Evolutionary conservation across 2,797 vertebrate species (phyloP).

Genomic region (Tinamus major): DNA sequence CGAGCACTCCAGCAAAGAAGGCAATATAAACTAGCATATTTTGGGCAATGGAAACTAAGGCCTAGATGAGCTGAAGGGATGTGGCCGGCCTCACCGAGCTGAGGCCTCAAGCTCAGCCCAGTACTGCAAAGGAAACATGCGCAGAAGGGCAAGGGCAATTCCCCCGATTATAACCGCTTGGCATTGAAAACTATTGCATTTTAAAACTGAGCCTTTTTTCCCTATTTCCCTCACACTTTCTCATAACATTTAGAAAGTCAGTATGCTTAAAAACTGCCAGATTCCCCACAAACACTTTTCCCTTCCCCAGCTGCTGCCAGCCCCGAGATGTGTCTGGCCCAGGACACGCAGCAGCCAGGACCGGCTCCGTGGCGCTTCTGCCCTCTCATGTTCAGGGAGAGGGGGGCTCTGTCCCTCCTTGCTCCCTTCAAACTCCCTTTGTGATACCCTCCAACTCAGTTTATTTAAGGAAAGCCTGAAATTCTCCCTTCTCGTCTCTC

Average conservation of each 20-base stretch:
- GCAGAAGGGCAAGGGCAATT: not conserved
- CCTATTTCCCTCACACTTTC: not conserved
- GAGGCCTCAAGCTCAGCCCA: not conserved
- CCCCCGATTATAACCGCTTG: not conserved
- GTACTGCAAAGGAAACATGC: not conserved
- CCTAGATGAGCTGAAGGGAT: not conserved
- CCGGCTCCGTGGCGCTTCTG: not conserved
- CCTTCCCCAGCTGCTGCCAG: not conserved
- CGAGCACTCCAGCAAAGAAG: not conserved
- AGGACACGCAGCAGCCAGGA: fast-evolving
- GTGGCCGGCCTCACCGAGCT: not conserved
- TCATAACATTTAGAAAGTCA: not conserved
- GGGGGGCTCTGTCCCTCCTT: no score
- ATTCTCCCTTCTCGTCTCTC: not conserved
- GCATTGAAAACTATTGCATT: not conserved
- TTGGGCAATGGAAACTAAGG: not conserved
- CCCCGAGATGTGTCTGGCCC: not conserved
- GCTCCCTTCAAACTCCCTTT: not conserved
- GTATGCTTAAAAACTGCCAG: not conserved
- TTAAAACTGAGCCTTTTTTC: not conserved
- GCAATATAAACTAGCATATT: not conserved
- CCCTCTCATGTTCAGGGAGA: no score
- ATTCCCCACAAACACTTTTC: not conserved
- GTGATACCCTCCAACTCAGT: not conserved
- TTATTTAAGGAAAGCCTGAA: not conserved